A percentile compares a stretch with the other conserved stretches of the same genome.
These are phyloP conservation scores for Platypus cylindrus DNA, from an alignment of 2,888 invertebrate genomes.

Conservation along the genomic window DNA sequence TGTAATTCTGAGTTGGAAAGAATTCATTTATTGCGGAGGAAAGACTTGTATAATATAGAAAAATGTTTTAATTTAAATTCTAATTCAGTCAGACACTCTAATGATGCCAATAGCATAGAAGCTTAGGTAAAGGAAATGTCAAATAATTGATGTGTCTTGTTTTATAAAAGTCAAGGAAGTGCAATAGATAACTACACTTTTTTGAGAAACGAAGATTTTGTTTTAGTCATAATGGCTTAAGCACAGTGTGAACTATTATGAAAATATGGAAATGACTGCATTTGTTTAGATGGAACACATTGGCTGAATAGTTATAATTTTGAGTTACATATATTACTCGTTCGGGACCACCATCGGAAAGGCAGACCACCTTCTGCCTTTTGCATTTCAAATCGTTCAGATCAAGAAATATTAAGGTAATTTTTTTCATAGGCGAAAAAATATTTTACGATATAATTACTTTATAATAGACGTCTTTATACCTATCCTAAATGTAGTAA, in stretches of 20 bases:
- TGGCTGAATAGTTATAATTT: conserved; percentile 17
- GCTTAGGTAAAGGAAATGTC: conserved; percentile 10
- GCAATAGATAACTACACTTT: not conserved
- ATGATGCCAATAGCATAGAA: conserved; percentile 4
- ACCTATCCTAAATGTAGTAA: no score
- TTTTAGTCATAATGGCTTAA: conserved; percentile 20
- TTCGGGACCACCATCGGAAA: conserved; percentile 17
- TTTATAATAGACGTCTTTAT: no score
- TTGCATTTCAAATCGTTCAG: conserved; percentile 17
- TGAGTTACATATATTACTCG: conserved; percentile 16
- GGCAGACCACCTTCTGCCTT: conserved; percentile 17
- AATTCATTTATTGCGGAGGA: conserved; percentile 3
- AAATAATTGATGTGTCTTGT: conserved; percentile 8
- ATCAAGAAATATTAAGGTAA: no score
- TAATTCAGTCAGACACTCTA: not conserved
- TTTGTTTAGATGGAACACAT: conserved; percentile 22
- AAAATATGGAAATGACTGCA: conserved; percentile 17
- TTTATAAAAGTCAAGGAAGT: conserved; percentile 3
- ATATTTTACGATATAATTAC: no score
- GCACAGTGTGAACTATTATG: conserved; percentile 19
- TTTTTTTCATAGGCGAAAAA: no score
- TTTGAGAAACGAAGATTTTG: conserved; percentile 17
- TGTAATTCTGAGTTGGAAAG: not conserved
- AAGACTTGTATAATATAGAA: conserved; percentile 3
- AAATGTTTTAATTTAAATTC: not conserved